phyloP scores from a whole-genome alignment of 2,797 vertebrate species.

The Danio aesculapii region DNA sequence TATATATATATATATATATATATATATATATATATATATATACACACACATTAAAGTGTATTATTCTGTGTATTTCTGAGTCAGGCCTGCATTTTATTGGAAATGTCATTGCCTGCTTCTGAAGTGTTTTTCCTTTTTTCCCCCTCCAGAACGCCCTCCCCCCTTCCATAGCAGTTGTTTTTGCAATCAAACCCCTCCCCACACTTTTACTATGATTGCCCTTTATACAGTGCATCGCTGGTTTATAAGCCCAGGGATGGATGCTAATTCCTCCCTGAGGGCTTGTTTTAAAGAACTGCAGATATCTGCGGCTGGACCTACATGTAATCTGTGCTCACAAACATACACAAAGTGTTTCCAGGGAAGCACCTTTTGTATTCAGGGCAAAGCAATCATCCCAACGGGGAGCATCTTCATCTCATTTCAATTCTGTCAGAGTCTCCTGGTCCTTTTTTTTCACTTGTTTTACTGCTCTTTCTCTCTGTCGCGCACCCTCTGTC shows the following conservation, averaged over 20 bases:
- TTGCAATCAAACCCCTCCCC: conserved; percentile 20
- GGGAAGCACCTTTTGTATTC: conserved; percentile 74
- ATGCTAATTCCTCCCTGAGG: conserved; percentile 82
- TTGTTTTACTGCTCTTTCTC: conserved; percentile 28
- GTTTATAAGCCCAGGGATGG: conserved; percentile 82
- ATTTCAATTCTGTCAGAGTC: conserved; percentile 30
- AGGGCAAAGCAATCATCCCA: conserved; percentile 60
- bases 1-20: too few relatives aligned
- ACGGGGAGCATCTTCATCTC: conserved; percentile 32
- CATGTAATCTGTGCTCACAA: conserved; percentile 77
- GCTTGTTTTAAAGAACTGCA: conserved; percentile 76
- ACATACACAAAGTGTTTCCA: conserved; percentile 74
- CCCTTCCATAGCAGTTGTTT: conserved; percentile 4
- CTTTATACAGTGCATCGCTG: conserved; percentile 58
- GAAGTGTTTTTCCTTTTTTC: neutral
- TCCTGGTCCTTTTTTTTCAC: neutral
- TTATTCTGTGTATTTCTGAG: conserved; percentile 16
- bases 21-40: too few relatives aligned
- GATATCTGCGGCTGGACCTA: conserved; percentile 73
- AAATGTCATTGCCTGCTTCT: conserved; percentile 16
- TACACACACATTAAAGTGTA: too few relatives aligned
- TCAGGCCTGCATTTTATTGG: neutral
- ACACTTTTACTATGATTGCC: conserved; percentile 22
- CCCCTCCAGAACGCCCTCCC: neutral
- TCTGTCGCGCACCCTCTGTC: conserved; percentile 16